A percentile compares a stretch with the other conserved stretches of the same genome.
Conservation (phyloP, 92 coral and sea anemone genomes). For the Porites evermanni region DNA sequence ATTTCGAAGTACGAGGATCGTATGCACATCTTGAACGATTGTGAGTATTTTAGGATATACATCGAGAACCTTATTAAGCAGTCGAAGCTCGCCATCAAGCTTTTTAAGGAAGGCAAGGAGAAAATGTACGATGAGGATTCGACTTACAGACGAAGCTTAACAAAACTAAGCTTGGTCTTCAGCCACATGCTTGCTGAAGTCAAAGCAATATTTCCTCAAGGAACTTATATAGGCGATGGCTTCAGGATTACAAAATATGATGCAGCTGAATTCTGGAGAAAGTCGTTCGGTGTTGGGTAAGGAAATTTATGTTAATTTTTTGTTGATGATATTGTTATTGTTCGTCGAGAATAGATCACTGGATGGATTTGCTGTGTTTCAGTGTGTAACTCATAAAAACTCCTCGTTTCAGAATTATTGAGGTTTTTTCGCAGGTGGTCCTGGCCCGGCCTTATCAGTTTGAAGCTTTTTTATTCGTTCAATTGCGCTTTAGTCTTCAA, state of each 20-base stretch:
- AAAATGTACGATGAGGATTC: conserved; percentile 97
- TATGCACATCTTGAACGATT: conserved; percentile 95
- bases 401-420: background rate
- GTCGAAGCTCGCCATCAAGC: conserved; percentile 96
- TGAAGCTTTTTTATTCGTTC: background rate
- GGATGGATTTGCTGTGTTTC: background rate
- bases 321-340: conserved; percentile 14
- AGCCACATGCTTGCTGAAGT: conserved; percentile 98
- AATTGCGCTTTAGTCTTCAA: background rate
- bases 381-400: background rate
- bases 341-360: conserved; percentile 8
- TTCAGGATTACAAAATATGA: conserved; percentile 96
- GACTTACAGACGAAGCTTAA: conserved; percentile 86
- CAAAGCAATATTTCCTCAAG: conserved; percentile 97
- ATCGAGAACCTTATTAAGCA: conserved; percentile 97
- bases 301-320: conserved; percentile 24
- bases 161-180: conserved; percentile 95
- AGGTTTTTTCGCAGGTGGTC: conserved; percentile 27
- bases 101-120: conserved; percentile 98
- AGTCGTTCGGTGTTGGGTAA: conserved; percentile 92
- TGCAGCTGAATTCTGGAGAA: conserved; percentile 99
- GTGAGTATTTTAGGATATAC: conserved; percentile 97
- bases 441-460: background rate
- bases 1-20: conserved; percentile 96
- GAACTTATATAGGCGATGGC: conserved; percentile 92